Evolutionary conservation across 2,888 invertebrate genomes (phyloP), one percentile per base, ranked within the genome.

Genomic region (Ceramica pisi): DNA sequence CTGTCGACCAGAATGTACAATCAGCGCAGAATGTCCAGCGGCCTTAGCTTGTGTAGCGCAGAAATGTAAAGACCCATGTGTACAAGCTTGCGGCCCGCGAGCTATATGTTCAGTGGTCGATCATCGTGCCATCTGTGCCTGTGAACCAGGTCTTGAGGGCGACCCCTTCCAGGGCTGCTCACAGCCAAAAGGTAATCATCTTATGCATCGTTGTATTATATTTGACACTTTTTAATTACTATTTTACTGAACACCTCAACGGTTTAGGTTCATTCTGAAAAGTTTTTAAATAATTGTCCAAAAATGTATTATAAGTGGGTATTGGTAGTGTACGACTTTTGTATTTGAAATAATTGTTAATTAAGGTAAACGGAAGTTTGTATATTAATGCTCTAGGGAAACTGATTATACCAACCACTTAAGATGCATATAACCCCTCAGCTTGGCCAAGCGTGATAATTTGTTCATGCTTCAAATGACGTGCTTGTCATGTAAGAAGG

Each of bases 1-100:
- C 77, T 98, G 97, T 86, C 96, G 97, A 31, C 97, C 97, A 0
- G 97, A 97, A 88, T 97, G 97, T 88, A 96, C 96, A 2, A 97
- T 97, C 61, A 97, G 97, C 88, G 96, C 97, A 0, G 98, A 98
- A 85, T 98, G 98, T 87, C 93, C 97, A 10, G 96, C 97, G 1
- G 96, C 97, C 63, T 93, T 96, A 74, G 97, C 97, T 10, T 98
- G 98, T 86, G 96, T 97, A 7, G 94, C 94, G 48, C 96, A 97
- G 87, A 96, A 95, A 84, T 97, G 97, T 89, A 95, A 95, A 78
- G 96, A 97, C 85, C 97, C 97, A 0, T 98, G 98, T 85, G 95
- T 96, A 55, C 97, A 97, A 78, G 97, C 97, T 4, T 97, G 97
- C 88, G 97, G 97, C 60, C 86, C 94, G 69, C 91, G 93, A 71